Conservation (phyloP, 2,888 invertebrate genomes). For the Ochropleura plecta region DNA sequence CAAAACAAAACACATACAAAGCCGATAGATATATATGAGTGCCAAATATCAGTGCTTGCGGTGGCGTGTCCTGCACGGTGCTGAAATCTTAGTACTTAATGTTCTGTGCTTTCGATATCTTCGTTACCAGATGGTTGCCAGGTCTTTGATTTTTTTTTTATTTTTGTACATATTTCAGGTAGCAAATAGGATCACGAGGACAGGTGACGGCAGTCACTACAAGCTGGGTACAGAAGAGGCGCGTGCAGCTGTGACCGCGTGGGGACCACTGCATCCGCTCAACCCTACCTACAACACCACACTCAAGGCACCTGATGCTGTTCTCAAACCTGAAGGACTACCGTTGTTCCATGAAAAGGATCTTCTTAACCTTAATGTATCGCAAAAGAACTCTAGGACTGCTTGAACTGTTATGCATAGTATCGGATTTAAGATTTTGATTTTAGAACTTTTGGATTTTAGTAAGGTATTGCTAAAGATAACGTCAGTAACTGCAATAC, state of each 20-base stretch:
- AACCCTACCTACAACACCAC: slow-evolving; percentile 82
- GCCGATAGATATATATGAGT: not conserved
- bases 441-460: not conserved
- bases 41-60: not conserved
- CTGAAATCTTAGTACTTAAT: not conserved
- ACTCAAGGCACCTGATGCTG: slow-evolving; percentile 73
- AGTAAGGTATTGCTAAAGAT: not conserved
- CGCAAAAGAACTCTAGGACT: slow-evolving; percentile 15
- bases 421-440: not conserved
- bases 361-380: slow-evolving; percentile 65
- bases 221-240: slow-evolving; percentile 84
- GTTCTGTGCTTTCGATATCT: not conserved
- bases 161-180: slow-evolving; percentile 77
- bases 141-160: not conserved
- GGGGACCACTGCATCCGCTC: slow-evolving; percentile 81
- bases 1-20: too few species aligned
- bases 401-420: not conserved
- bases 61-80: not conserved
- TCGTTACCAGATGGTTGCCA: not conserved
- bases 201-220: slow-evolving; percentile 92
- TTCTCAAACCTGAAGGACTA: slow-evolving; percentile 77
- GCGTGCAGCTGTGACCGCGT: slow-evolving; percentile 75
- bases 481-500: not conserved
- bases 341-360: slow-evolving; percentile 83
- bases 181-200: slow-evolving; percentile 89